Evolutionary conservation across 2,888 invertebrate genomes (phyloP).

Genomic region (Graphium colonna): DNA sequence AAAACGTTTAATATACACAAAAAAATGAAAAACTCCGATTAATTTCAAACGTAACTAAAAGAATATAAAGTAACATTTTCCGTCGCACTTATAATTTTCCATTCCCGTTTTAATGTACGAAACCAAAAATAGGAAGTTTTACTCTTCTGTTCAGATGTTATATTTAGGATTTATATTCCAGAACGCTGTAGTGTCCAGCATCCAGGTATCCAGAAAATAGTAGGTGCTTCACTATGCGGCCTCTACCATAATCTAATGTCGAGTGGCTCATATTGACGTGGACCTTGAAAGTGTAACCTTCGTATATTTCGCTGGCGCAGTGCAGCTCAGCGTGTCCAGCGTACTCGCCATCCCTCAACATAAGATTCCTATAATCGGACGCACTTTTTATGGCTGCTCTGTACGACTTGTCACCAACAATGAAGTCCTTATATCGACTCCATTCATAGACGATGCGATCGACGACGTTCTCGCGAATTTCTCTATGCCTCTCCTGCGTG

Average conservation of each 20-base stretch:
- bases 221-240: constrained; percentile 52
- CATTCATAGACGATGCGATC: constrained; percentile 58
- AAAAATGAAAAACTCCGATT: background rate
- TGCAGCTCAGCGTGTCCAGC: constrained; percentile 69
- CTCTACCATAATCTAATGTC: constrained; percentile 62
- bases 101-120: background rate
- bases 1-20: background rate
- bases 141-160: background rate
- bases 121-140: background rate
- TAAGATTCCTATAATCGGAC: constrained; percentile 50
- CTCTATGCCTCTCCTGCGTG: constrained; percentile 60
- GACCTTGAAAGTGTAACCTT: constrained; percentile 60
- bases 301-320: constrained; percentile 54
- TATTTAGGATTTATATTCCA: constrained; percentile 47
- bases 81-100: background rate
- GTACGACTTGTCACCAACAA: constrained; percentile 65
- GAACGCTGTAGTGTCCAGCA: constrained; percentile 68
- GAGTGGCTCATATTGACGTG: constrained; percentile 50
- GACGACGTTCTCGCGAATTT: constrained; percentile 54
- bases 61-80: background rate
- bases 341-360: constrained; percentile 64
- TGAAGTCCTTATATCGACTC: constrained; percentile 63
- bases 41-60: background rate
- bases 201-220: constrained; percentile 65
- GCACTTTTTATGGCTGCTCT: constrained; percentile 41